Percentiles rank a stretch among this genome's conserved stretches.
Evolutionary conservation across 2,888 invertebrate species (phyloP).

Genomic region (Cheilosia soror): DNA sequence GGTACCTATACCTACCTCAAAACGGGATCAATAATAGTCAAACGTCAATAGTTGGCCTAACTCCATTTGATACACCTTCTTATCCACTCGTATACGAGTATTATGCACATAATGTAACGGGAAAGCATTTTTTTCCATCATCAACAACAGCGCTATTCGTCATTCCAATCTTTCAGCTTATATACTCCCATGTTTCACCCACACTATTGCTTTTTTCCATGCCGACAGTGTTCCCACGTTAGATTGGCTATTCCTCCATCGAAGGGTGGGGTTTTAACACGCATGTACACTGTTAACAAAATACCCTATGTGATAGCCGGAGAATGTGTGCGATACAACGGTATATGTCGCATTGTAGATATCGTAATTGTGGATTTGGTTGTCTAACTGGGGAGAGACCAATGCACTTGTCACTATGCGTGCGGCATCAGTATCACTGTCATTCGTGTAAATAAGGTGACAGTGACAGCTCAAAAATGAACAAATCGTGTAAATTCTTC

Average conservation of each 20-base stretch:
- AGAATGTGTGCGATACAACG: constrained; percentile 49
- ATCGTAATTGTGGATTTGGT: constrained; percentile 4
- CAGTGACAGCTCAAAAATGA: constrained; percentile 55
- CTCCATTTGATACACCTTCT: too few relatives aligned
- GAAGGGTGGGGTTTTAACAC: constrained; percentile 72
- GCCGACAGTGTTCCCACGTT: constrained; percentile 60
- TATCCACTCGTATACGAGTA: too few relatives aligned
- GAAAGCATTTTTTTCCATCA: background rate
- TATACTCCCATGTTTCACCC: constrained; percentile 65
- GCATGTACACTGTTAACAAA: constrained; percentile 61
- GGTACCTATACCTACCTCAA: too few relatives aligned
- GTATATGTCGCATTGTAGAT: constrained; percentile 4
- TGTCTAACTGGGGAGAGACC: constrained; percentile 2
- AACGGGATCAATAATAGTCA: too few relatives aligned
- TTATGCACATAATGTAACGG: too few relatives aligned
- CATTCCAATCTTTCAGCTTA: constrained; percentile 35
- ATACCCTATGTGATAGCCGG: constrained; percentile 42
- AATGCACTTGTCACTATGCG: constrained; percentile 33
- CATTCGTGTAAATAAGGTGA: constrained; percentile 15
- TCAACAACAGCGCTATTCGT: background rate
- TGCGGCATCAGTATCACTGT: constrained; percentile 28
- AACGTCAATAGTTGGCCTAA: too few relatives aligned
- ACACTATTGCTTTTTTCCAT: constrained; percentile 68
- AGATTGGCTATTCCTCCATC: constrained; percentile 68
- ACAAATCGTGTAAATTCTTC: constrained; percentile 46